phyloP scores from a whole-genome alignment of 2,797 vertebrate genomes.

The Taeniopygia guttata region DNA sequence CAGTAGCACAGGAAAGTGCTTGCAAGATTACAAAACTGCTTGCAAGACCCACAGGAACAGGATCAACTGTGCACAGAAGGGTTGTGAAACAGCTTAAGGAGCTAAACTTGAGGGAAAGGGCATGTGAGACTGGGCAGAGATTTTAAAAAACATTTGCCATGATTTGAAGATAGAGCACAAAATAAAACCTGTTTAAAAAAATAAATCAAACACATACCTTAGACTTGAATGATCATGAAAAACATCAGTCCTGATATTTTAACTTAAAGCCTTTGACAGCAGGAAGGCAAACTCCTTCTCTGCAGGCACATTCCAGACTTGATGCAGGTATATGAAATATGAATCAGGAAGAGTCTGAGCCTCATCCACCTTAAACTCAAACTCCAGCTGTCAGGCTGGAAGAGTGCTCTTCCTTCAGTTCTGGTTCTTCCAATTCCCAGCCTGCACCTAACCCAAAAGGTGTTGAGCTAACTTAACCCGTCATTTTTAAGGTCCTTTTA shows the following conservation, averaged over 20 bases:
- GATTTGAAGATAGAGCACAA: not conserved
- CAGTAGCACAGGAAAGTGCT: not conserved
- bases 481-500: not conserved
- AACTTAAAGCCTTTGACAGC: not conserved
- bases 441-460: not conserved
- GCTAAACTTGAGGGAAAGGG: not conserved
- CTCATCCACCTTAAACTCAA: not conserved
- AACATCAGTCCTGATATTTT: not conserved
- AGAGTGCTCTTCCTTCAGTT: not conserved
- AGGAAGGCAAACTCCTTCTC: not conserved
- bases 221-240: not conserved
- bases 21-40: not conserved
- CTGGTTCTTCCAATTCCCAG: not conserved
- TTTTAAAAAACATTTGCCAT: fast-evolving
- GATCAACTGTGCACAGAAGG: not conserved
- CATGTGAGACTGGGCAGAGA: not conserved
- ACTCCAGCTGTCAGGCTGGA: not conserved
- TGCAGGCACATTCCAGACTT: not conserved
- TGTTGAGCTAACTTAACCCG: not conserved
- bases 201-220: not conserved
- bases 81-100: not conserved
- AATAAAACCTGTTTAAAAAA: not conserved
- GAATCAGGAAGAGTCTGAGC: not conserved
- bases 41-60: slow-evolving; percentile 20
- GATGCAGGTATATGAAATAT: not conserved